Evolutionary conservation across 1,140 invertebrate species (phyloP), one percentile per base, ranked within the genome.

Genomic region (Temnothorax longispinosus): DNA sequence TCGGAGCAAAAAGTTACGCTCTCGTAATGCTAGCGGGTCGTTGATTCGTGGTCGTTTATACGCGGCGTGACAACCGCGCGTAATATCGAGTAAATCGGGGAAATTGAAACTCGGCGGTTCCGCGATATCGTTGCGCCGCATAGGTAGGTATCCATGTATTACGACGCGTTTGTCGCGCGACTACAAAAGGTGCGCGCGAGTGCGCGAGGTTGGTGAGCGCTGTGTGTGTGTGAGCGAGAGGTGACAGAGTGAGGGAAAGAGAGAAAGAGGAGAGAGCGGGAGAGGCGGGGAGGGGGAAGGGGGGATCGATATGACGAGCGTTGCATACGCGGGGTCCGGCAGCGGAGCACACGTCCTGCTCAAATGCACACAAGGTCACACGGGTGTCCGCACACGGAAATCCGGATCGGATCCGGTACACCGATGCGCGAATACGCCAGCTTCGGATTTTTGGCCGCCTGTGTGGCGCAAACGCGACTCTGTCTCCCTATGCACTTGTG

Each of bases 381-480:
- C 90, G 93, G 92, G 89, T 92, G 91, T 92, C 81, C 91, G 92
- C 93, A 91, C 92, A 91, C 93, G 94, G 94, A 95, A 93, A 93
- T 95, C 92, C 94, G 93, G 92, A 92, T 89, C 87, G 92, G 88
- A 91, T 92, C 91, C 89, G 88, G 81, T 88, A 85, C 84, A 76
- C 56, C 77, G 71, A 75, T 85, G 52, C 86, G 52, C 80, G 86
- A 85, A 71, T 87, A 74, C 67, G 58, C 67, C 71, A 64, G 50
- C 80, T 87, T 65, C 77, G 77, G 64, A 71, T 87, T 82, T 81
- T 81, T 67, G 76, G 58, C 52, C 52, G 76, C 50, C 62, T 69
- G 41, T 86, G 64, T 81, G 76, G 74, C 60, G 50, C 76, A 58
- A 65, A 72, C 88, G 58, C 56, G 76, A 54, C 50, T 64, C 56